These are phyloP conservation scores for Bombylius major DNA, from an alignment of 2,888 invertebrate genomes.

Conservation along the genomic window DNA sequence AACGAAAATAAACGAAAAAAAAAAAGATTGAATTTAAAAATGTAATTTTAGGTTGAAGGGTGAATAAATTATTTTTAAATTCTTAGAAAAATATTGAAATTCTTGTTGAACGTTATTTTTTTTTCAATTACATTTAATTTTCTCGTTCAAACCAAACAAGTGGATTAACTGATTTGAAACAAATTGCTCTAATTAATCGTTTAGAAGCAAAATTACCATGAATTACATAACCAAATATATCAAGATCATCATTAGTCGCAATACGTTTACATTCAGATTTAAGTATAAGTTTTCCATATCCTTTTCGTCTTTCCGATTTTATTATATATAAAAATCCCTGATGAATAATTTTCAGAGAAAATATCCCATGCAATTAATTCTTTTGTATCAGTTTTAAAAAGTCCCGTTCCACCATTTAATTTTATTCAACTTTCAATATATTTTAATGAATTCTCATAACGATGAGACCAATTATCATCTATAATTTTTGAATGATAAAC, in stretches of 20 bases:
- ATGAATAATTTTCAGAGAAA: constrained; percentile 10
- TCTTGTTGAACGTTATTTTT: too few relatives aligned
- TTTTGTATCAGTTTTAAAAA: constrained; percentile 7
- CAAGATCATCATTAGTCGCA: too few relatives aligned
- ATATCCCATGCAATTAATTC: constrained; percentile 11
- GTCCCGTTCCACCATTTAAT: constrained; percentile 10
- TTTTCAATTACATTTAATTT: too few relatives aligned
- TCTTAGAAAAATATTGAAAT: too few relatives aligned
- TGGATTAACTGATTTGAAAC: constrained; percentile 1
- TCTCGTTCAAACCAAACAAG: constrained; percentile 7
- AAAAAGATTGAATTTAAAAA: too few relatives aligned
- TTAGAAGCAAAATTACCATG: constrained; percentile 7
- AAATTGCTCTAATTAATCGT: constrained; percentile 3
- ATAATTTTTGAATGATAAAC: constrained; percentile 6
- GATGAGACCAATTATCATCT: constrained; percentile 12
- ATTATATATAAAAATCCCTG: constrained; percentile 11
- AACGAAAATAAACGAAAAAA: too few relatives aligned
- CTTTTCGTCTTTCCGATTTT: constrained; percentile 8
- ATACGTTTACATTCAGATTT: constrained; percentile 9
- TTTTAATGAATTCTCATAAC: constrained; percentile 9
- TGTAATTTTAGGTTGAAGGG: too few relatives aligned
- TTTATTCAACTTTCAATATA: constrained; percentile 9
- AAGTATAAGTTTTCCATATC: constrained; percentile 8
- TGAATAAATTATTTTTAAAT: too few relatives aligned
- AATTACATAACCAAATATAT: constrained; percentile 9